These are phyloP conservation scores for Cylas formicarius DNA, from an alignment of 1,140 invertebrate genomes.

Conservation along the genomic window DNA sequence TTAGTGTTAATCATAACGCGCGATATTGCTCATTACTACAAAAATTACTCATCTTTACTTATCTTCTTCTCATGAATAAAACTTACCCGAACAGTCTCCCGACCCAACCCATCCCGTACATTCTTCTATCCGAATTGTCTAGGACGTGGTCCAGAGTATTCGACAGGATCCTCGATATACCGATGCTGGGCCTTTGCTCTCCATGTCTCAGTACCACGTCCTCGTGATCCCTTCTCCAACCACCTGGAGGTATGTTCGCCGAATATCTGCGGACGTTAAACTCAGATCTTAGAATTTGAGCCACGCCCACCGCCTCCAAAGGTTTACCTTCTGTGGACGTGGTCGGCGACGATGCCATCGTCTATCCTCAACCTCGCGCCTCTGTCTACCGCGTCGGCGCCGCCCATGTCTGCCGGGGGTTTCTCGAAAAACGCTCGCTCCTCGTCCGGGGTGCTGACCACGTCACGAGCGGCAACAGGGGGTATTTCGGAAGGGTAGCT, in stretches of 20 bases:
- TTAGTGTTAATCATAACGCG: too few species aligned
- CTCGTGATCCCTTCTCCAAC: constrained; percentile 36
- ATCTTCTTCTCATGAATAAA: background rate
- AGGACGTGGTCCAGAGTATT: constrained; percentile 61
- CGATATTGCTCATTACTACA: too few species aligned
- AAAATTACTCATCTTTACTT: too few species aligned
- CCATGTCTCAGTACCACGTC: constrained; percentile 29
- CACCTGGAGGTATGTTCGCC: constrained; percentile 19
- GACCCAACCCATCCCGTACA: constrained; percentile 79
- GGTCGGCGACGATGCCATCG: constrained; percentile 17
- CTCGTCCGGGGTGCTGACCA: constrained; percentile 9
- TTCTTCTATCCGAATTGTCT: constrained; percentile 73
- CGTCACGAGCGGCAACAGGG: constrained; percentile 6
- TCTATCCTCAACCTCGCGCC: constrained; percentile 6
- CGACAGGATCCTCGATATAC: constrained; percentile 57
- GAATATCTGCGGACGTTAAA: too few species aligned
- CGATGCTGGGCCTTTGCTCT: constrained; percentile 42
- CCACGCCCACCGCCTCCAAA: background rate
- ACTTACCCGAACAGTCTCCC: constrained; percentile 68
- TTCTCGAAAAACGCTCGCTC: constrained; percentile 43
- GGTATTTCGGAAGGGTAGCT: constrained; percentile 47
- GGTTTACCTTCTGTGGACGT: constrained; percentile 15
- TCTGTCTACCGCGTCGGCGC: constrained; percentile 22
- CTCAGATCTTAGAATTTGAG: constrained; percentile 1
- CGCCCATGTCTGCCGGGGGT: constrained; percentile 26